These are phyloP conservation scores for Ormyrus pomaceus DNA, from an alignment of 2,888 invertebrate genomes.

Conservation along the genomic window DNA sequence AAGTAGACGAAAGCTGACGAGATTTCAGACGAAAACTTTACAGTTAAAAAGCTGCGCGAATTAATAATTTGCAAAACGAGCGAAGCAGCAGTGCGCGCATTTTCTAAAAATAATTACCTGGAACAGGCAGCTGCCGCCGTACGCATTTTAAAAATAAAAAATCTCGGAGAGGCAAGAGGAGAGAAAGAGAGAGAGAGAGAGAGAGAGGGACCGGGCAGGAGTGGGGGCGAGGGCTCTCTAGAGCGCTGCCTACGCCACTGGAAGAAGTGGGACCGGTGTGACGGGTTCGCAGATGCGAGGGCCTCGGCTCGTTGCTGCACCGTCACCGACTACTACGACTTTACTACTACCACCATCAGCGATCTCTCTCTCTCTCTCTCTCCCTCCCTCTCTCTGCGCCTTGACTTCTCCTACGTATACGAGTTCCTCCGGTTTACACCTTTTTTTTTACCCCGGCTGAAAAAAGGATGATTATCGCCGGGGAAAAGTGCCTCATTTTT, in stretches of 20 bases:
- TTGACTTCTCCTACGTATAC: constrained; percentile 23
- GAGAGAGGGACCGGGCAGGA: neutral
- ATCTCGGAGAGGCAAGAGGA: neutral
- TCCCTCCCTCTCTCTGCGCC: neutral
- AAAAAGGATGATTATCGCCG: constrained; percentile 42
- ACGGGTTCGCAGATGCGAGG: constrained; percentile 73
- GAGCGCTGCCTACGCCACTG: constrained; percentile 67
- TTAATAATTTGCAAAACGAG: too few relatives aligned
- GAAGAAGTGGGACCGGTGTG: constrained; percentile 72
- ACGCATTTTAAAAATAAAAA: too few relatives aligned
- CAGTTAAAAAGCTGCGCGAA: too few relatives aligned
- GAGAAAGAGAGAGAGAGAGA: neutral
- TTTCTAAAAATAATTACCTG: too few relatives aligned
- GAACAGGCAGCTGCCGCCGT: too few relatives aligned
- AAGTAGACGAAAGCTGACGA: too few relatives aligned
- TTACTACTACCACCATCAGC: constrained; percentile 17
- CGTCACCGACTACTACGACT: constrained; percentile 54
- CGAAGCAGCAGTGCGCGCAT: too few relatives aligned
- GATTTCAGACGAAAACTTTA: too few relatives aligned
- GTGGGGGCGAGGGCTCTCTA: constrained; percentile 26
- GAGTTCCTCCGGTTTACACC: constrained; percentile 43
- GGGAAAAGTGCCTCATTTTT: constrained; percentile 46
- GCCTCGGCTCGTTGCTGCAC: constrained; percentile 57
- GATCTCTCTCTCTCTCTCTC: constrained; percentile 3
- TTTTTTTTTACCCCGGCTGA: constrained; percentile 14